These are phyloP conservation scores for Huso huso DNA, from an alignment of 2,797 vertebrate genomes.

Conservation along the genomic window DNA sequence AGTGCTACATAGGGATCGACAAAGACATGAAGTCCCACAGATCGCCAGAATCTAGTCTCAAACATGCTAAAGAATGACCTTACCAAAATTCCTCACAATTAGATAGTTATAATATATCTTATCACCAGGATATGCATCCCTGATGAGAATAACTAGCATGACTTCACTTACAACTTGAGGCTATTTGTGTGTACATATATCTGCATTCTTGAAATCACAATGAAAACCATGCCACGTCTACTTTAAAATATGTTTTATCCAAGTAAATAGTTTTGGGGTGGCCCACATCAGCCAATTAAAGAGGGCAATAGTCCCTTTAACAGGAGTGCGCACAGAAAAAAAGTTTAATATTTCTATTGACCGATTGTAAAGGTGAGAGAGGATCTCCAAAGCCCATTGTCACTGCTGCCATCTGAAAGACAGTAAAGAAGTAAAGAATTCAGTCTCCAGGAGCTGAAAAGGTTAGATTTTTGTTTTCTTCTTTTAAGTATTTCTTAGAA, in stretches of 20 bases:
- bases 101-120: too few relatives aligned
- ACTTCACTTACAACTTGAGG: background rate
- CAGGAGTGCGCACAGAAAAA: constrained; percentile 71
- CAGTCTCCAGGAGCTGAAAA: constrained; percentile 92
- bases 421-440: constrained; percentile 96
- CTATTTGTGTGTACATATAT: background rate
- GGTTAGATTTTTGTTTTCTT: constrained; percentile 60
- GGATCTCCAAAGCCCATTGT: constrained; percentile 99
- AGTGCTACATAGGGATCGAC: too few relatives aligned
- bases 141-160: too few relatives aligned
- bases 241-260: constrained; percentile 57
- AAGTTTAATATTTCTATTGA: constrained; percentile 99
- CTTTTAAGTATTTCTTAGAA: constrained; percentile 56
- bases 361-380: constrained; percentile 99
- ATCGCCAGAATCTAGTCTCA: too few relatives aligned
- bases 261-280: constrained; percentile 24
- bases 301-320: constrained; percentile 67
- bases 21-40: too few relatives aligned
- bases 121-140: too few relatives aligned
- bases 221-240: constrained; percentile 39
- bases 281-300: constrained; percentile 49
- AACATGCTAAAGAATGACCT: too few relatives aligned
- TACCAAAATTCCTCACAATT: too few relatives aligned
- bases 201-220: too few relatives aligned
- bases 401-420: constrained; percentile 99